Percentiles rank a stretch among this genome's conserved stretches.
phyloP scores from a whole-genome alignment of 2,888 invertebrate species.

The Acronicta psi region DNA sequence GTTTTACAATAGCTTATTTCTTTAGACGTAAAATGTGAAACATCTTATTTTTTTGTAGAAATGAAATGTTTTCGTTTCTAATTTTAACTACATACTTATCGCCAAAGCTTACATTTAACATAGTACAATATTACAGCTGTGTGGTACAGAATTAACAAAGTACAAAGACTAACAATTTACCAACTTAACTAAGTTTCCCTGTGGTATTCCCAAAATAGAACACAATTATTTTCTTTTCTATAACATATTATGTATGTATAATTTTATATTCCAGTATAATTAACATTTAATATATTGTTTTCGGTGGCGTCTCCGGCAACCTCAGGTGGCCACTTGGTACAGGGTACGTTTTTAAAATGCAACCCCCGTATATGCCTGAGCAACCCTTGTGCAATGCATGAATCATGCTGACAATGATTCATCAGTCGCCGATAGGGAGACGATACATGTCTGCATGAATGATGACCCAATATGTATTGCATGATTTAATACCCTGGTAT shows the following conservation, averaged over 20 bases:
- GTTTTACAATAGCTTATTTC: neutral
- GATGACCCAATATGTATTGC: conserved; percentile 59
- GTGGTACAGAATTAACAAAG: conserved; percentile 7
- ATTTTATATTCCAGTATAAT: conserved; percentile 54
- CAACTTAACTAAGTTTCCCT: neutral
- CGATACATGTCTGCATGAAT: conserved; percentile 56
- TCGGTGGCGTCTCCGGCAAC: conserved; percentile 84
- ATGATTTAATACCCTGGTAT: conserved; percentile 56
- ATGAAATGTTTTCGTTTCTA: conserved; percentile 4
- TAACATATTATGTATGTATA: conserved; percentile 31
- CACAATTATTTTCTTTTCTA: conserved; percentile 6
- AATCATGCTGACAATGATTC: conserved; percentile 54
- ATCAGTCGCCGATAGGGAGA: conserved; percentile 50
- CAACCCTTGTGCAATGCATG: conserved; percentile 60
- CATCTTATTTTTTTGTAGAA: conserved; percentile 3
- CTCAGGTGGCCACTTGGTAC: conserved; percentile 97
- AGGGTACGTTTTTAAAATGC: conserved; percentile 91
- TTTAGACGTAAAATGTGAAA: no score
- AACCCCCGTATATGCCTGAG: conserved; percentile 50
- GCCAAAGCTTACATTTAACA: conserved; percentile 13
- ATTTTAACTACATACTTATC: conserved; percentile 12
- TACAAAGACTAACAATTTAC: conserved; percentile 1
- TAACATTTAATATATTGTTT: conserved; percentile 84
- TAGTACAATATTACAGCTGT: conserved; percentile 2
- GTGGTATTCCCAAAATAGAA: neutral